Evolutionary conservation across 2,113 vertebrate genomes (phyloP).

Genomic region (Geococcyx californianus): DNA sequence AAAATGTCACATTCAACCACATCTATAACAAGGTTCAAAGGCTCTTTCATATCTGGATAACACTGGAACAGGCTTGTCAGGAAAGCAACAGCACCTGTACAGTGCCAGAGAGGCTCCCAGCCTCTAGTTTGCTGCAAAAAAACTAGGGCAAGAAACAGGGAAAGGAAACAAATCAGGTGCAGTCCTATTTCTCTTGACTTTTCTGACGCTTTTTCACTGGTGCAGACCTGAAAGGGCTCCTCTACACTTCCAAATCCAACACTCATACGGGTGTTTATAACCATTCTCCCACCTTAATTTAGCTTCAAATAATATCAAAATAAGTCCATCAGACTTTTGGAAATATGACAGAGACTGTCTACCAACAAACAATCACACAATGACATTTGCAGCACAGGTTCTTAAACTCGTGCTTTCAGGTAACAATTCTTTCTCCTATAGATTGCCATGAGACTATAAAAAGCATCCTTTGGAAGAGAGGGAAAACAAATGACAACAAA

Average conservation of each 20-base stretch:
- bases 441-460: neutral
- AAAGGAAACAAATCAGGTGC: neutral
- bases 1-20: neutral
- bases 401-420: neutral
- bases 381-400: neutral
- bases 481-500: neutral
- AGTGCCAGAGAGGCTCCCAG: neutral
- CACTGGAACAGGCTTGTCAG: neutral
- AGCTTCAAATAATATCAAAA: neutral
- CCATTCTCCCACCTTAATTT: neutral
- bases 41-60: neutral
- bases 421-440: neutral
- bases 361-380: neutral
- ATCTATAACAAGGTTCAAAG: neutral
- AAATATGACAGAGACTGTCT: neutral
- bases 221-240: neutral
- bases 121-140: neutral
- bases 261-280: neutral
- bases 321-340: neutral
- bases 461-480: neutral
- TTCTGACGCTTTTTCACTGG: neutral
- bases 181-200: neutral
- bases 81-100: neutral
- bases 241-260: neutral
- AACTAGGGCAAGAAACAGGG: neutral